A percentile compares a stretch with the other conserved stretches of the same genome.
Conservation (phyloP, 2,888 invertebrate genomes). For the Aradus depressus region DNA sequence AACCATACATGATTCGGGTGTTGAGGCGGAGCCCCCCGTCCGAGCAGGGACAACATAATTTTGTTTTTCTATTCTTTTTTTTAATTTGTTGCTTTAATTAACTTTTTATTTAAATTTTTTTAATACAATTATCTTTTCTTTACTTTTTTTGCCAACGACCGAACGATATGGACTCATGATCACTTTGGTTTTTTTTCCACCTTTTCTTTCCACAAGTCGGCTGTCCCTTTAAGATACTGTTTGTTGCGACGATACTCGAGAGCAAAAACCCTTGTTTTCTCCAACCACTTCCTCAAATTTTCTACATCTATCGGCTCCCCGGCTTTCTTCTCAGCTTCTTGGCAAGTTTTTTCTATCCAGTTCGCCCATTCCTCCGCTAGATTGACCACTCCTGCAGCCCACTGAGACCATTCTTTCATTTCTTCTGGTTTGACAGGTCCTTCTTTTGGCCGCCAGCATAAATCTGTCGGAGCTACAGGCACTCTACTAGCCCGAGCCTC, state of each 20-base stretch:
- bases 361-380: slow-evolving; percentile 24
- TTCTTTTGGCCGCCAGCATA: slow-evolving; percentile 10
- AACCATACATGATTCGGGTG: no score
- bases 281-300: not conserved
- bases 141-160: no score
- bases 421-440: not conserved
- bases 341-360: slow-evolving; percentile 24
- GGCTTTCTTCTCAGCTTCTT: slow-evolving; percentile 17
- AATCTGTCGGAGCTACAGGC: not conserved
- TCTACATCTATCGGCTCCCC: not conserved
- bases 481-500: not conserved
- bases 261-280: slow-evolving; percentile 5
- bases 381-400: slow-evolving; percentile 21
- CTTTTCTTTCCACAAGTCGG: slow-evolving; percentile 18
- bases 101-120: no score
- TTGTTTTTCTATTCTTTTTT: no score
- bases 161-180: no score
- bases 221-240: slow-evolving; percentile 15
- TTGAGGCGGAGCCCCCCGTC: no score
- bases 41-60: no score
- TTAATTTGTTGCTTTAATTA: no score
- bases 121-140: no score
- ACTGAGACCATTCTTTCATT: slow-evolving; percentile 23
- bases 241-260: slow-evolving; percentile 21
- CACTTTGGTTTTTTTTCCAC: no score